Base-by-base conservation (phyloP, 2,797 vertebrate genomes). In the Hephaestus fuliginosus region DNA sequence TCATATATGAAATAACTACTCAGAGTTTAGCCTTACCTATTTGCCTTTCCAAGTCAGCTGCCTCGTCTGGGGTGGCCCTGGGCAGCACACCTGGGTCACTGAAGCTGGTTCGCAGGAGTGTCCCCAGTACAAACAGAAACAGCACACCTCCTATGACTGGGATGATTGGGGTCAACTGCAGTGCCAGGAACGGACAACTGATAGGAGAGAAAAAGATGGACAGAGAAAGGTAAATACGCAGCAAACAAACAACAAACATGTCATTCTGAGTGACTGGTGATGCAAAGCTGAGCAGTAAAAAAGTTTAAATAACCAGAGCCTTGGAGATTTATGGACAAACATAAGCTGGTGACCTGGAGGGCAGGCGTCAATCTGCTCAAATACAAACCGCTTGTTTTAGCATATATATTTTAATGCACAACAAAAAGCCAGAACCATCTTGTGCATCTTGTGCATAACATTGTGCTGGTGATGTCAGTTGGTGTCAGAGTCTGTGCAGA, bases 51-150 rank as follows among this genome's bases (percentile, higher is more conserved):
- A 99, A 94, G 94, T 99, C 97, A 12, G 98, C 97, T 25, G 98
- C 98, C 93, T 99, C 98, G 65, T 99, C 98, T 11, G 96, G 95
- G 3, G 96, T 97, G 89, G 98, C 98, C 25, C 98, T 94, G 30
- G 98, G 98, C 81, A 99, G 96, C 86, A 99, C 98, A 60, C 98
- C 98, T 1, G 98, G 98, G 87, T 99, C 98, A 83, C 97, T 99
- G 96, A 99, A 99, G 95, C 98, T 99, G 74, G 98, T 99, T 66
- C 97, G 96, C 62, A 99, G 95, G 90, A 99, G 95, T 7, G 97
- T 98, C 77, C 98, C 98, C 94, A 99, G 94, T 88, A 99, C 98
- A 86, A 99, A 99, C 91, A 98, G 91, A 95, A 99, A 98, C 75
- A 99, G 96, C 84, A 97, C 93, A 13, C 96, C 97, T 56, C 97